Base-by-base conservation (phyloP, 2,797 vertebrate species). In the Euphonia xanthogaster region DNA sequence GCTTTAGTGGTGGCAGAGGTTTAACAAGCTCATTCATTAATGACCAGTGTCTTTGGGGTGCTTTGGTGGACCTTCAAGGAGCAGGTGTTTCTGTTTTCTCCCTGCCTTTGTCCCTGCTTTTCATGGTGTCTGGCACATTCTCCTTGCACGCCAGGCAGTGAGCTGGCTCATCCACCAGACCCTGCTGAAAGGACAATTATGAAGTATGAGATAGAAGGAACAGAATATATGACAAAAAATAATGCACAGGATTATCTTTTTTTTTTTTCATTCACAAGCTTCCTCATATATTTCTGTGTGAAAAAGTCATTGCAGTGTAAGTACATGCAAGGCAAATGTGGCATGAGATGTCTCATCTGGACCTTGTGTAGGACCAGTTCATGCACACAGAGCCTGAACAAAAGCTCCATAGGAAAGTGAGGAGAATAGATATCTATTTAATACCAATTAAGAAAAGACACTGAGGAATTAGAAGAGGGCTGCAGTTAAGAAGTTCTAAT, bases 41-140 rank as follows among this genome's bases (percentile, higher is more conserved):
- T 15, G 75, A 61, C 50, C 19, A 3, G 31, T 93, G 76, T 94
- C 73, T 90, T 90, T 76, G 82, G 78, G 85, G 80, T 94, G 30
- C 61, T 82, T 87, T 78, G 62, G 80, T 88, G 73, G 86, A 88
- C 91, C 75, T 93, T 83, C 66, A 35, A 76, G 65, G 57, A 95
- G 88, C 94, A 96, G 94, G 82, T 96, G 97, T 86, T 96, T 37
- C 53, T 86, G 57, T 86, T 90, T 70, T 78, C 51, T 79, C 71
- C 66, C 62, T 42, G 28, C 45, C 74, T 91, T 84, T 90, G 62
- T 84, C 67, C 76, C 61, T 33, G 30, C 30, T 83, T 92, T 88
- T 83, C 57, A 48, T 1, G 7, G 30, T 15, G 77, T 78, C 96
- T 94, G 73, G 31, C 82, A 96, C 87, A 86, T 94, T 72, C 2